Base-by-base conservation (phyloP, 1,140 invertebrate species). In the Aphelinus atriplicis region DNA sequence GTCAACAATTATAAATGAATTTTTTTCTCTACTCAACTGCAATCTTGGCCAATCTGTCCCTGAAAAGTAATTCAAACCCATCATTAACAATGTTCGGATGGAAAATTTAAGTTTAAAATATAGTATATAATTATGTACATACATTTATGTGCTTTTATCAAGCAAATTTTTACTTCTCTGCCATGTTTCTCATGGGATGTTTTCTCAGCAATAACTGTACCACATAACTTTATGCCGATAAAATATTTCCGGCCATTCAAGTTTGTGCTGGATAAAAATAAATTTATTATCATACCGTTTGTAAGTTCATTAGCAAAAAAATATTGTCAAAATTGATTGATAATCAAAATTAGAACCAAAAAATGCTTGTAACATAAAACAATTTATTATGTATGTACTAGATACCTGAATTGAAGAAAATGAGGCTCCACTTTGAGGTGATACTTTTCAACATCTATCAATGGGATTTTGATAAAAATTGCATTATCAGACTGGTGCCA, bases 401-500 rank as follows among this genome's bases (percentile, higher is more conserved):
- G 55, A 64, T 83, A 88, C 87, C 82, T 86, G 70, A 87, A 88
- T 64, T 62, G 58, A 6, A 87, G 78, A 58, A 81, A 76, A 75
- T 86, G 78, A 1, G 51, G 43, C 10, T 80, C 70, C 0, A 88
- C 73, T 10, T 47, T 78, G 4, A 88, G 73, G 71, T 74, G 80
- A 77, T 86, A 88, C 26, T 84, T 53, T 5, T 83, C 55, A 2
- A 87, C 78, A 64, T 86, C 85, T 42, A 48, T 56, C 66, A 88
- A 67, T 57, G 83, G 81, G 63, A 88, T 84, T 64, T 83, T 76
- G 43, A 87, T 48, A 51, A 82, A 48, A 6, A 88, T 71, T 46
- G 61, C 73, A 42, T 67, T 70, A 63, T 86, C 85, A n/a, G 79
- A 83, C 79, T 87, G 84, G 78, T 86, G 81, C 87, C 87, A 87